phyloP scores from a whole-genome alignment of 2,888 invertebrate genomes.

The Chrysolina americana region DNA sequence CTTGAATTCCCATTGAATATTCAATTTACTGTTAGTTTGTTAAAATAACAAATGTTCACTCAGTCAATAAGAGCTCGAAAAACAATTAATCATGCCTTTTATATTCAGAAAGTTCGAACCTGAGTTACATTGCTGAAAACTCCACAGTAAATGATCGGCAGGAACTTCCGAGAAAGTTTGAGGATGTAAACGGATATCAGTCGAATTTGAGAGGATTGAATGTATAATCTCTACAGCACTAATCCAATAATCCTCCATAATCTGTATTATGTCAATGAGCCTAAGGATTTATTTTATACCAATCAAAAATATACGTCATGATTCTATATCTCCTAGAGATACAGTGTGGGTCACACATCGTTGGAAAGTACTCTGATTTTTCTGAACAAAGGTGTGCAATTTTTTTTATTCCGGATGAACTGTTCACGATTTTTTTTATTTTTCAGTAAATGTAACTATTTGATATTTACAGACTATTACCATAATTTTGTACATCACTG shows the following conservation, averaged over 20 bases:
- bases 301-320: background rate
- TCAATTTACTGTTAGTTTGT: constrained; percentile 41
- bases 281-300: background rate
- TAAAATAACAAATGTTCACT: constrained; percentile 45
- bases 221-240: background rate
- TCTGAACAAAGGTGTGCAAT: no score
- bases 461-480: no score
- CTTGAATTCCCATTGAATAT: constrained; percentile 44
- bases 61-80: constrained; percentile 42
- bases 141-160: constrained; percentile 30
- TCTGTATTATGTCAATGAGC: constrained; percentile 17
- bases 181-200: constrained; percentile 25
- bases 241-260: background rate
- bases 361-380: no score
- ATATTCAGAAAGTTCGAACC: constrained; percentile 40
- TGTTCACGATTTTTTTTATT: no score
- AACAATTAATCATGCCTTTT: constrained; percentile 44
- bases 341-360: background rate
- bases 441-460: no score
- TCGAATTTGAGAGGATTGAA: constrained; percentile 15
- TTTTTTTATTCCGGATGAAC: no score
- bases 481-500: no score
- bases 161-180: constrained; percentile 29
- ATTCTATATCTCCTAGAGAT: background rate
- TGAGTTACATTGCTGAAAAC: constrained; percentile 40